These are phyloP conservation scores for Romanogobio albipinnatus DNA, from an alignment of 2,113 vertebrate species.

Conservation along the genomic window DNA sequence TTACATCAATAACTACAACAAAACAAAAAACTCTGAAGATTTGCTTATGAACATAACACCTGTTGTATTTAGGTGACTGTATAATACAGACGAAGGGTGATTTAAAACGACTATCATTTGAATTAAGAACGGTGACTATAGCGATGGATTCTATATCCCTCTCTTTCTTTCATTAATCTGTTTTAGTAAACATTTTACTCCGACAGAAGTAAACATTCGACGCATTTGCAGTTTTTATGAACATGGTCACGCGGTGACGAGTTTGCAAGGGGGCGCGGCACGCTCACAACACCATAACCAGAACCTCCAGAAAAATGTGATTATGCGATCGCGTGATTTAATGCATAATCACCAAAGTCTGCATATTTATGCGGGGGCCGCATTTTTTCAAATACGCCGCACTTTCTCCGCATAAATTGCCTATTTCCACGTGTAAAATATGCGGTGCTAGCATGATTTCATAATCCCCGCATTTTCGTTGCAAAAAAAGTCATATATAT, in stretches of 20 bases:
- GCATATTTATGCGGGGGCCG: too few species aligned
- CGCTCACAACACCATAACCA: background rate
- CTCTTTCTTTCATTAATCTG: background rate
- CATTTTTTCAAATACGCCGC: too few species aligned
- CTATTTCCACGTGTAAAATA: too few species aligned
- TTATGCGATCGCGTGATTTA: too few species aligned
- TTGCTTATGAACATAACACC: too few species aligned
- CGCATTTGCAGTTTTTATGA: background rate
- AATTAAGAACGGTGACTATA: background rate
- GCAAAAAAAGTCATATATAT: too few species aligned
- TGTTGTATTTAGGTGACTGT: background rate
- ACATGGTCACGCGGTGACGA: background rate
- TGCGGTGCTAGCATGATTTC: too few species aligned
- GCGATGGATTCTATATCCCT: background rate
- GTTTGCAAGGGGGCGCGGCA: background rate
- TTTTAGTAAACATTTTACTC: background rate
- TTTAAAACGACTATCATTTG: background rate
- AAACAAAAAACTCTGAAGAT: too few species aligned
- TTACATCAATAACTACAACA: background rate
- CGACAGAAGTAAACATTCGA: background rate
- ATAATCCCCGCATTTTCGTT: too few species aligned
- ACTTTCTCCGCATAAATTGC: too few species aligned
- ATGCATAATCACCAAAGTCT: too few species aligned
- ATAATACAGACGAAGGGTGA: background rate
- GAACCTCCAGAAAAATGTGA: too few species aligned